Conservation (phyloP, 2,113 vertebrate species). For the Brachypteracias leptosomus region DNA sequence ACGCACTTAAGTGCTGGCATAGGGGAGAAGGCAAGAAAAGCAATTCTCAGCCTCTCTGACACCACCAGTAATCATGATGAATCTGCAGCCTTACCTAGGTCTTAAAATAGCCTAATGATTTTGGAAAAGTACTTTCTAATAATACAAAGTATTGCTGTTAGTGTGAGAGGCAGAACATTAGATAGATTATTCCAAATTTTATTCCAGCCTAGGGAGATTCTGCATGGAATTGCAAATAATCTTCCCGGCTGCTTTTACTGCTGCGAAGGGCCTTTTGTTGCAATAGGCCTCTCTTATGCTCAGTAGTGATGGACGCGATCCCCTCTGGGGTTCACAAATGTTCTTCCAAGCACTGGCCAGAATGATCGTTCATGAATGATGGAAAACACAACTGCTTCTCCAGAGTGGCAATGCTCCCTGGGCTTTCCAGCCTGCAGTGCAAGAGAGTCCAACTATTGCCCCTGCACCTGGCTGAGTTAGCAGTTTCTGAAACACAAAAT, state of each 20-base stretch:
- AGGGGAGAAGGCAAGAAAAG: not conserved
- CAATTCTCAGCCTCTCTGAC: not conserved
- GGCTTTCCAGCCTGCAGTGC: not conserved
- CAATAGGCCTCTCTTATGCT: not conserved
- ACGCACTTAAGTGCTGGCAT: rapidly evolving
- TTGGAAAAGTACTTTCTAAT: constrained; percentile 20
- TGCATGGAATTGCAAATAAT: constrained; percentile 5
- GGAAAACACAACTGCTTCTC: not conserved
- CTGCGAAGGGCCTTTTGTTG: not conserved
- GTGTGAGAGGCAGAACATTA: not conserved
- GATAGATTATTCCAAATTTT: constrained; percentile 14
- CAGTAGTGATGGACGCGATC: not conserved
- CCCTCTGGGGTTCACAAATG: not conserved
- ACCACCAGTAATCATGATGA: not conserved
- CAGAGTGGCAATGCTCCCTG: not conserved
- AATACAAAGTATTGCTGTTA: not conserved
- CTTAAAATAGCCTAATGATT: constrained; percentile 15
- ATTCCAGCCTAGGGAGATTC: constrained; percentile 12
- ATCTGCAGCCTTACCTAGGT: not conserved
- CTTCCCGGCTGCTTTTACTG: not conserved
- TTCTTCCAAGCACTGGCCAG: not conserved
- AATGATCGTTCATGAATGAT: not conserved
- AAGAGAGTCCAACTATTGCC: not conserved
- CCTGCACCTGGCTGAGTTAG: not conserved
- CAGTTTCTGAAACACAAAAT: not conserved